These are phyloP conservation scores for Nyleta sp. DNA, from an alignment of 2,888 invertebrate species.

Conservation along the genomic window DNA sequence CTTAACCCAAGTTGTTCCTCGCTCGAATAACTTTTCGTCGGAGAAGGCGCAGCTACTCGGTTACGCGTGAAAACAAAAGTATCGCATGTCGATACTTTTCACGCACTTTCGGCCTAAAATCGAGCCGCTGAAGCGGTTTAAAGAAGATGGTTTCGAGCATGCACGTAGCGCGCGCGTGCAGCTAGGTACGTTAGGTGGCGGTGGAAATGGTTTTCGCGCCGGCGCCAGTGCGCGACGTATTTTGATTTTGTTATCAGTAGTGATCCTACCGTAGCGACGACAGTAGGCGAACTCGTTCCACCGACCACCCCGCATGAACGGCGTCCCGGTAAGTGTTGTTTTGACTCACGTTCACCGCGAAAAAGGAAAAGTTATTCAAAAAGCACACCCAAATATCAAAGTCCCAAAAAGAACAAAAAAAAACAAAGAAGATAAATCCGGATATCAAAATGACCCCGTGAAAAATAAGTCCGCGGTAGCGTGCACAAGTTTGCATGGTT, in stretches of 20 bases:
- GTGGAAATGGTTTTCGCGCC: constrained; percentile 55
- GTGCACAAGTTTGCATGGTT: no score
- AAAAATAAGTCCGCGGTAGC: no score
- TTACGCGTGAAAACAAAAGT: no score
- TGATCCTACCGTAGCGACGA: constrained; percentile 63
- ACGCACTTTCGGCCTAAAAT: constrained; percentile 28
- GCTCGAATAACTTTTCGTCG: not conserved
- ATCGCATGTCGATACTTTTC: no score
- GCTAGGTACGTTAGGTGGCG: constrained; percentile 33
- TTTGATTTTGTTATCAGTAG: constrained; percentile 66
- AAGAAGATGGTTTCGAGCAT: constrained; percentile 51
- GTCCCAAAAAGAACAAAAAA: not conserved
- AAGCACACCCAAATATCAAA: no score
- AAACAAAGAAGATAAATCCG: no score
- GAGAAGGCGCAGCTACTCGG: no score
- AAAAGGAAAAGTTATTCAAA: not conserved
- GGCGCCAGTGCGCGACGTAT: constrained; percentile 59
- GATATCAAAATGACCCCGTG: no score
- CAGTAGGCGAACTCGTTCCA: constrained; percentile 51
- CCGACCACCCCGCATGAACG: constrained; percentile 22
- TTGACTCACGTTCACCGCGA: constrained; percentile 27
- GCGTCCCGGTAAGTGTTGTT: constrained; percentile 64
- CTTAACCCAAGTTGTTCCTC: no score
- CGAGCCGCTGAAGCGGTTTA: constrained; percentile 36
- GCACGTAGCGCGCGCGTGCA: constrained; percentile 32